These are phyloP conservation scores for Hemiprocne comata DNA, from an alignment of 2,113 vertebrate species.

Conservation along the genomic window DNA sequence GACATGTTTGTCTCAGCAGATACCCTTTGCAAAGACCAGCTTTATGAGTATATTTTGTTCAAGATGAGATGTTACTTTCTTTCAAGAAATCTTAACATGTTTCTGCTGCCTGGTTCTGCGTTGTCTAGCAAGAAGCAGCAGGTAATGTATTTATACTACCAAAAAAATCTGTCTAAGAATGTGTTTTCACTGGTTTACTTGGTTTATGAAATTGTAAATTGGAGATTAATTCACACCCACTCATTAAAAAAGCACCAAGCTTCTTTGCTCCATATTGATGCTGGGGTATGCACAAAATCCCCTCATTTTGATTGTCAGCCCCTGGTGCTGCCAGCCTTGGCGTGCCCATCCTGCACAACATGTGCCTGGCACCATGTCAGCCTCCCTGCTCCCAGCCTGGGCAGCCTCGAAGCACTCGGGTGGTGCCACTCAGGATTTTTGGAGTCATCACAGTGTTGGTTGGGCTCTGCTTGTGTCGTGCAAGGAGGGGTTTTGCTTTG, in stretches of 20 bases:
- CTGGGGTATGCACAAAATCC: background rate
- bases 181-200: background rate
- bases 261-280: background rate
- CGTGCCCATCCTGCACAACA: rapidly evolving
- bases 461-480: background rate
- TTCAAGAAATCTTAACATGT: background rate
- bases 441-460: background rate
- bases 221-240: background rate
- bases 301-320: background rate
- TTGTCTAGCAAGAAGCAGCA: background rate
- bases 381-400: background rate
- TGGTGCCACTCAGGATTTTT: background rate
- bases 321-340: background rate
- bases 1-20: background rate
- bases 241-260: background rate
- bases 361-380: rapidly evolving
- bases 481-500: constrained; percentile 29
- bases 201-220: background rate
- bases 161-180: background rate
- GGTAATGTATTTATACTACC: background rate
- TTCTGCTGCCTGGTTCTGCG: background rate
- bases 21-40: background rate
- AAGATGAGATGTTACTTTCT: background rate
- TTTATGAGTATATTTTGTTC: background rate
- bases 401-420: background rate